Percentiles rank a stretch among this genome's conserved stretches.
These are phyloP conservation scores for Euwallacea fornicatus DNA, from an alignment of 1,140 invertebrate genomes.

Conservation along the genomic window DNA sequence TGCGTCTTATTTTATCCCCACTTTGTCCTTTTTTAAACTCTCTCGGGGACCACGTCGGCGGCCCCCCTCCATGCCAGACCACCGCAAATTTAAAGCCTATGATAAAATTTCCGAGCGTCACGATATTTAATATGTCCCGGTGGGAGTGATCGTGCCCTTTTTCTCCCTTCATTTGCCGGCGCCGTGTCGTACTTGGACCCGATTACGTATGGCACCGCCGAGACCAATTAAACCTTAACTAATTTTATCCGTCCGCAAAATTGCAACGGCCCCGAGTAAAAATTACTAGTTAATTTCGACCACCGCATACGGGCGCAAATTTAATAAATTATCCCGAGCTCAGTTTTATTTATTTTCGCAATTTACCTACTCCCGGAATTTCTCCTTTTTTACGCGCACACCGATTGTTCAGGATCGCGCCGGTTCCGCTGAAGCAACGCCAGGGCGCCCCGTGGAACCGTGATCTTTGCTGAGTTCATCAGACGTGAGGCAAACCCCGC, in stretches of 20 bases:
- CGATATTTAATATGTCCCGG: conserved; percentile 38
- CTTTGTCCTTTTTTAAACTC: conserved; percentile 9
- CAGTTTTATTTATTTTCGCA: conserved; percentile 16
- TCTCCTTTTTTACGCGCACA: background rate
- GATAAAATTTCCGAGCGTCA: conserved; percentile 20
- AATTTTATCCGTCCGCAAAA: conserved; percentile 42
- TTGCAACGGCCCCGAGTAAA: conserved; percentile 30
- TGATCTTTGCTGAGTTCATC: no score
- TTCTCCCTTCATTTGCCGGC: conserved; percentile 28
- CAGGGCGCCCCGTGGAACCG: background rate
- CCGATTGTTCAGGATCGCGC: background rate
- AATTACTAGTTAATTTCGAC: conserved; percentile 32
- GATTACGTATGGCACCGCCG: conserved; percentile 42
- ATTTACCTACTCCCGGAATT: conserved; percentile 12
- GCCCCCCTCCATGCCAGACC: background rate
- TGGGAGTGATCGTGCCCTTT: conserved; percentile 35
- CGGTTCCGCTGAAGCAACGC: background rate
- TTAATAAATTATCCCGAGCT: conserved; percentile 23
- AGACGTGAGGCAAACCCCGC: no score
- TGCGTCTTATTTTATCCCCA: conserved; percentile 26
- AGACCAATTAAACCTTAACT: conserved; percentile 46
- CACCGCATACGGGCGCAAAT: conserved; percentile 23
- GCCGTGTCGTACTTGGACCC: conserved; percentile 28
- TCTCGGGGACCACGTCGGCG: background rate
- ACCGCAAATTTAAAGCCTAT: conserved; percentile 4